These are phyloP conservation scores for Nemotelus pantherinus DNA, from an alignment of 2,888 invertebrate species.

Conservation along the genomic window DNA sequence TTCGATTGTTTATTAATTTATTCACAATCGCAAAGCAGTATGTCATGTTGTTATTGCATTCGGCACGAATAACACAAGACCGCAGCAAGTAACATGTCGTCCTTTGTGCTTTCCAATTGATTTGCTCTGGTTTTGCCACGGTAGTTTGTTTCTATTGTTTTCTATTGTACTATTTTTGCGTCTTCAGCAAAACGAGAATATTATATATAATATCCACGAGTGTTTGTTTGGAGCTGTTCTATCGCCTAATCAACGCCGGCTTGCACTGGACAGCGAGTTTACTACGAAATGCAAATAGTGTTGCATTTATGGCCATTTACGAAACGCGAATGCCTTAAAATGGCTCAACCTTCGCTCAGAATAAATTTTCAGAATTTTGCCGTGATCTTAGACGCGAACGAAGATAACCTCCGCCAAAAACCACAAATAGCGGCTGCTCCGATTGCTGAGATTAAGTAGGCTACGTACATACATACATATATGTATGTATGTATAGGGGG, in stretches of 20 bases:
- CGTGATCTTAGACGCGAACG: slow-evolving; percentile 16
- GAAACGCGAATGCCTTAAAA: background rate
- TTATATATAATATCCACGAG: background rate
- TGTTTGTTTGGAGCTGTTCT: background rate
- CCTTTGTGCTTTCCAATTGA: too few species aligned
- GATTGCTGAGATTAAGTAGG: slow-evolving; percentile 11
- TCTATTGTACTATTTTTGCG: too few species aligned
- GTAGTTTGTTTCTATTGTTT: too few species aligned
- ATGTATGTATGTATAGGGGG: too few species aligned
- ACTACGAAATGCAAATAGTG: background rate
- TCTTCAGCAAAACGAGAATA: too few species aligned
- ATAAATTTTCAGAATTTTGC: background rate
- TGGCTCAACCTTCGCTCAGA: too few species aligned
- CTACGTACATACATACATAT: background rate
- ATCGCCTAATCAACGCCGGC: background rate
- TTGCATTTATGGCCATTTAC: background rate
- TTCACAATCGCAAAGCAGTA: too few species aligned
- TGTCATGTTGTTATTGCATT: too few species aligned
- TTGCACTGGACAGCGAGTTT: background rate
- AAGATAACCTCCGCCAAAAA: slow-evolving; percentile 24
- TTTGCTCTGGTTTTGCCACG: too few species aligned
- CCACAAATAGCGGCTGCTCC: background rate
- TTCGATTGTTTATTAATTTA: too few species aligned
- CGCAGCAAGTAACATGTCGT: too few species aligned
- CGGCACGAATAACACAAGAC: too few species aligned